phyloP scores from a whole-genome alignment of 1,140 invertebrate genomes.

The Conus betulinus region DNA sequence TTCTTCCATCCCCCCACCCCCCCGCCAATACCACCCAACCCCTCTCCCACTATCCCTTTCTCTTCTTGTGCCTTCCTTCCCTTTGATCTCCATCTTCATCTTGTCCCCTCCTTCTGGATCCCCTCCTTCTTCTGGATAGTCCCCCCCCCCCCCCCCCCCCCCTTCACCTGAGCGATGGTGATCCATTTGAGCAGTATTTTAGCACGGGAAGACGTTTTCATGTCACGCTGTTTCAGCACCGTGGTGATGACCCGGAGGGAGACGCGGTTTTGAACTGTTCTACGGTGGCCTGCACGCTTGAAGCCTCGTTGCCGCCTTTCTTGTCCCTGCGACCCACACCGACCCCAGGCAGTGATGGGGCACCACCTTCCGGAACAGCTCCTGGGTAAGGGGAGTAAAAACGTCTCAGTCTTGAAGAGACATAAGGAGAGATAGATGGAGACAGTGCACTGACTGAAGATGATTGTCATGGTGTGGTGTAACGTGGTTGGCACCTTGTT shows the following conservation, averaged over 20 bases:
- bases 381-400: conserved; percentile 77
- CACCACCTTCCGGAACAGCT: conserved; percentile 92
- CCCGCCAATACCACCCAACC: too few relatives aligned
- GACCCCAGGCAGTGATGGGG: conserved; percentile 98
- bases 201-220: conserved; percentile 85
- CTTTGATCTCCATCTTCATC: too few relatives aligned
- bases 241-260: conserved; percentile 92
- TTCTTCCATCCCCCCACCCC: too few relatives aligned
- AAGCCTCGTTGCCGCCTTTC: conserved; percentile 84
- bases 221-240: conserved; percentile 80
- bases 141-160: not conserved
- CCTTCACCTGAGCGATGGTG: conserved; percentile 89
- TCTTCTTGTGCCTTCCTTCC: too few relatives aligned
- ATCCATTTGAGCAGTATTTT: conserved; percentile 96
- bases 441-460: too few relatives aligned
- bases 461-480: too few relatives aligned
- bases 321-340: conserved; percentile 91
- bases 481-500: too few relatives aligned
- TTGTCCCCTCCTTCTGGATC: too few relatives aligned
- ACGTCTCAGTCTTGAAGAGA: too few relatives aligned
- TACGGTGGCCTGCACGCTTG: conserved; percentile 93
- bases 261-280: conserved; percentile 99
- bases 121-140: too few relatives aligned
- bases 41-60: too few relatives aligned
- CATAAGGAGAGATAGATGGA: too few relatives aligned